Evolutionary conservation across 2,888 invertebrate species (phyloP), one percentile per base, ranked within the genome.

Genomic region (Meliscaeva auricollis): DNA sequence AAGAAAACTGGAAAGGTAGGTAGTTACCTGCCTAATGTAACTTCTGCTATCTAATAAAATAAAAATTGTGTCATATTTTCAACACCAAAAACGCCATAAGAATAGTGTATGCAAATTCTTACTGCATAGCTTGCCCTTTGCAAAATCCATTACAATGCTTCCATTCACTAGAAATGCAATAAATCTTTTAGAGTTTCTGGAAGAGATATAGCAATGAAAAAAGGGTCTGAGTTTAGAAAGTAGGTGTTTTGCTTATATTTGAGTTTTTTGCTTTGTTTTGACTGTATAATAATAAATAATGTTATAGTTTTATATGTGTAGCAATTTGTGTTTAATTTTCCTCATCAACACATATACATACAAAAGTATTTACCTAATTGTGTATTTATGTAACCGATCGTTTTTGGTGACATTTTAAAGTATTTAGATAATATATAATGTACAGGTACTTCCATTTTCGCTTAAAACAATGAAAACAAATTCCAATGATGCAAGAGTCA

Each of bases 161-260:
- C 35, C 35, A 35, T 58, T 58, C 20, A 20, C 38, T n/a, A 38
- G 38, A 58, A 58, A 38, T 7, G 13, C 17, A 58, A 58, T 58
- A 58, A 58, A 58, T 58, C 58, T 20, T 38, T 20, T 35, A 8
- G 13, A 38, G 20, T 58, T 58, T 15, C 30, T 20, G 20, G 20
- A 1, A 38, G 13, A 35, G n/a, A n/a, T n/a, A n/a, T 0, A 17
- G 17, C 20, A 58, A 58, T 35, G 20, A 38, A 38, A 52, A 52
- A 58, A 58, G 58, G 58, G 38, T 58, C 58, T 22, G 20, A 38
- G 58, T 58, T 58, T 58, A 58, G 58, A 58, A 58, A 58, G 58
- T 58, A 38, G 58, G 58, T 38, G 58, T 58, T 58, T 58, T 38
- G 58, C 58, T 58, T 35, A 58, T 58, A 20, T 58, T 58, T 58